A percentile compares a stretch with the other conserved stretches of the same genome.
phyloP scores from a whole-genome alignment of 2,888 invertebrate species.

The Pristionchus arcanus region DNA sequence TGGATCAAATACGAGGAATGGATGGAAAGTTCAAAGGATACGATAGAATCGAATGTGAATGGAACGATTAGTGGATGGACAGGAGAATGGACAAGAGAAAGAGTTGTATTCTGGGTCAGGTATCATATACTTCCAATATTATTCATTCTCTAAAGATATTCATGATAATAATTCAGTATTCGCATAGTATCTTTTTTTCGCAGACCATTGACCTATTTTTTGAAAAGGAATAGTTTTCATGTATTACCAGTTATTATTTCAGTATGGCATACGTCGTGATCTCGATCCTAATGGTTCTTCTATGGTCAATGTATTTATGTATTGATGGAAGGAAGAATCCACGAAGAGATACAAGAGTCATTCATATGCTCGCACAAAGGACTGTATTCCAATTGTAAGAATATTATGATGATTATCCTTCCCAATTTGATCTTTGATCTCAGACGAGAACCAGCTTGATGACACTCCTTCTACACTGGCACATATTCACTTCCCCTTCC shows the following conservation, averaged over 20 bases:
- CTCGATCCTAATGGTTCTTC: constrained; percentile 71
- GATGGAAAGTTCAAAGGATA: constrained; percentile 1
- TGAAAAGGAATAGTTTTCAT: too few relatives aligned
- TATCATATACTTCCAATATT: not conserved
- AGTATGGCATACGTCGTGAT: constrained; percentile 71
- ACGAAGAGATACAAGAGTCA: constrained; percentile 69
- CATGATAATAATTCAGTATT: too few relatives aligned
- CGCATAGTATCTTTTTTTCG: not conserved
- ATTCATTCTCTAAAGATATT: too few relatives aligned
- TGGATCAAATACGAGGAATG: not conserved
- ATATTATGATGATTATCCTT: not conserved
- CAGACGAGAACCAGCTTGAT: constrained; percentile 13
- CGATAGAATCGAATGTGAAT: constrained; percentile 19
- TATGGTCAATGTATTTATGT: constrained; percentile 72
- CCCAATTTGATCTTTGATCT: not conserved
- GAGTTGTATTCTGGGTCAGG: constrained; percentile 67
- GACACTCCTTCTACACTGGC: not conserved
- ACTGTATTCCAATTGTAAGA: constrained; percentile 62
- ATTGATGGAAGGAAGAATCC: constrained; percentile 67
- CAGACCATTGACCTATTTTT: too few relatives aligned
- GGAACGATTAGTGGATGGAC: constrained; percentile 60
- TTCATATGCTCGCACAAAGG: constrained; percentile 70
- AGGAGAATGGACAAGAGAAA: constrained; percentile 65
- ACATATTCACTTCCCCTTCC: not conserved
- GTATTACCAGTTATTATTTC: constrained; percentile 44